A percentile compares a stretch with the other conserved stretches of the same genome.
Conservation (phyloP, 1,140 invertebrate species). For the Asobara japonica region DNA sequence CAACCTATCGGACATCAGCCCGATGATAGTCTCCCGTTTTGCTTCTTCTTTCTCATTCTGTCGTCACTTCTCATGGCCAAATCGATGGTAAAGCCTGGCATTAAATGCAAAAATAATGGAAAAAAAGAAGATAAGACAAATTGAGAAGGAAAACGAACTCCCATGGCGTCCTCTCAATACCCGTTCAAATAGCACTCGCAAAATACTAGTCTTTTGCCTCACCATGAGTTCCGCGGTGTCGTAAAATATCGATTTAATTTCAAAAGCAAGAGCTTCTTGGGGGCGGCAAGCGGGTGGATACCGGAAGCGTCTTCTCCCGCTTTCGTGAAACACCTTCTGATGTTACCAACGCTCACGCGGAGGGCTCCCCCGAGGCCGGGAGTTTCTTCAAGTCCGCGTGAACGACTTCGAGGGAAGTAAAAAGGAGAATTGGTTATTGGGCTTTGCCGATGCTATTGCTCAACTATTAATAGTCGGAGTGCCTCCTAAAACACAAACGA, state of each 20-base stretch:
- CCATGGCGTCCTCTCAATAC: constrained; percentile 17
- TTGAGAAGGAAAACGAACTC: constrained; percentile 15
- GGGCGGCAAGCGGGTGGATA: background rate
- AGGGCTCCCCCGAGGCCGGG: background rate
- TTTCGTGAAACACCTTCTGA: background rate
- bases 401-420: background rate
- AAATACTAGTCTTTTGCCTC: background rate
- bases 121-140: constrained; percentile 1
- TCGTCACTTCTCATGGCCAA: constrained; percentile 13
- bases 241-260: constrained; percentile 37
- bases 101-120: background rate
- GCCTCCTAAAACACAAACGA: too few relatives aligned
- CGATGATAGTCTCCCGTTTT: background rate
- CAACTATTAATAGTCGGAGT: background rate
- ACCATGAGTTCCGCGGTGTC: constrained; percentile 1
- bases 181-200: background rate
- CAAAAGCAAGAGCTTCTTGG: background rate
- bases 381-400: background rate
- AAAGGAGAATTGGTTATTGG: background rate
- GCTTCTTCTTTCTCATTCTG: background rate
- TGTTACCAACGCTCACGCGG: background rate
- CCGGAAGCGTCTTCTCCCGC: background rate
- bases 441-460: background rate
- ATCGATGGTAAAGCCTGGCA: constrained; percentile 20
- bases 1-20: too few relatives aligned